phyloP scores from a whole-genome alignment of 2,797 vertebrate species.

The Gambusia yucatana region DNA sequence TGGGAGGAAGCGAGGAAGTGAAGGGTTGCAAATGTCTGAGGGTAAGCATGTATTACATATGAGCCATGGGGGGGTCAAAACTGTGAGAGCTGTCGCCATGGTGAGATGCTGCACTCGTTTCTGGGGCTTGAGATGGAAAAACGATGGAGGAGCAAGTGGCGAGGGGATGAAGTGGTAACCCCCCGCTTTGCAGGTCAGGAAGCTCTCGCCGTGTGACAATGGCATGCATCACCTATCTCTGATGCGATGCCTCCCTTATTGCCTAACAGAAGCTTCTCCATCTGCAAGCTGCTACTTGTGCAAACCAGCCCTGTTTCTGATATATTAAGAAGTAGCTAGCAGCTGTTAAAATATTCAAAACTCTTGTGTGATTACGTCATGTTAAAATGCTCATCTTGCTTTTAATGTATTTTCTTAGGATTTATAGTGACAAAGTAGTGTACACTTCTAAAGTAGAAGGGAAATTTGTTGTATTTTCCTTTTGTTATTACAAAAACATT shows the following conservation, averaged over 20 bases:
- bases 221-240: conserved; percentile 35
- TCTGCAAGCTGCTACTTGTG: conserved; percentile 34
- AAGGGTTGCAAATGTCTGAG: conserved; percentile 20
- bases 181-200: conserved; percentile 49
- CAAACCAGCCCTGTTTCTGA: conserved; percentile 17
- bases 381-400: neutral
- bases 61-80: conserved; percentile 66
- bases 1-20: neutral
- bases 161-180: conserved; percentile 3
- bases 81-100: conserved; percentile 55
- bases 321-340: conserved; percentile 16
- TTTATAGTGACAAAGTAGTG: neutral
- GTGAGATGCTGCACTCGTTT: conserved; percentile 57
- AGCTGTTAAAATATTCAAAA: neutral
- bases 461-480: neutral
- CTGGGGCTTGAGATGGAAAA: conserved; percentile 59
- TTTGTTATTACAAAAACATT: neutral
- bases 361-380: neutral
- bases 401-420: neutral
- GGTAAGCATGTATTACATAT: conserved; percentile 53
- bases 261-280: conserved; percentile 49
- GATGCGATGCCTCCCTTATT: conserved; percentile 24
- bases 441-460: neutral
- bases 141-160: conserved; percentile 39
- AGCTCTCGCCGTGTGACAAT: conserved; percentile 29